These are phyloP conservation scores for Gouania willdenowi DNA, from an alignment of 2,797 vertebrate genomes.

Conservation along the genomic window DNA sequence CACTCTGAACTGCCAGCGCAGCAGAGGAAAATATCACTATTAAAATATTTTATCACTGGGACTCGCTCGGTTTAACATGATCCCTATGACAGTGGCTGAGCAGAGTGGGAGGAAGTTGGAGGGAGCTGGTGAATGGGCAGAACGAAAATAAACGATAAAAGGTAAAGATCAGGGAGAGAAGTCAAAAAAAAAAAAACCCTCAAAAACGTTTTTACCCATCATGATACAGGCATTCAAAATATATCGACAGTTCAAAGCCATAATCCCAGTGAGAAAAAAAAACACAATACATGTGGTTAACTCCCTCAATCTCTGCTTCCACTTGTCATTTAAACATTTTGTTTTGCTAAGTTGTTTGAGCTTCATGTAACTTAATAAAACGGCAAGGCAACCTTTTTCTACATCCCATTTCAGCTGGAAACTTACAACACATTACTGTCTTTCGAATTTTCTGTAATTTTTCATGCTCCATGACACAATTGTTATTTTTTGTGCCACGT, in stretches of 20 bases:
- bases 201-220: slow-evolving; percentile 51
- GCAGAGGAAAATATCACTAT: slow-evolving; percentile 79
- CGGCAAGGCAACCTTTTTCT: too few relatives aligned
- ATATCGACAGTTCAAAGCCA: slow-evolving; percentile 63
- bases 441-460: too few relatives aligned
- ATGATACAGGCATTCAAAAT: slow-evolving; percentile 80
- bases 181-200: slow-evolving; percentile 22
- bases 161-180: slow-evolving; percentile 27
- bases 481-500: too few relatives aligned
- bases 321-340: too few relatives aligned
- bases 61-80: slow-evolving; percentile 75
- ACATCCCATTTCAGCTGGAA: too few relatives aligned
- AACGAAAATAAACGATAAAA: slow-evolving; percentile 8
- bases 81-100: slow-evolving; percentile 30
- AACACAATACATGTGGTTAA: slow-evolving; percentile 48
- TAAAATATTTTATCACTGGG: slow-evolving; percentile 82
- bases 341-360: too few relatives aligned
- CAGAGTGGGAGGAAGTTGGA: slow-evolving; percentile 45
- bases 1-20: slow-evolving; percentile 76
- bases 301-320: slow-evolving; percentile 47
- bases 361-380: too few relatives aligned
- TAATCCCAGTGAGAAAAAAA: slow-evolving; percentile 64
- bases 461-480: too few relatives aligned
- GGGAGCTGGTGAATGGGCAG: too few relatives aligned
- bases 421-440: too few relatives aligned